phyloP scores from a whole-genome alignment of 92 coral and sea anemone species.

The Pocillopora grandis region DNA sequence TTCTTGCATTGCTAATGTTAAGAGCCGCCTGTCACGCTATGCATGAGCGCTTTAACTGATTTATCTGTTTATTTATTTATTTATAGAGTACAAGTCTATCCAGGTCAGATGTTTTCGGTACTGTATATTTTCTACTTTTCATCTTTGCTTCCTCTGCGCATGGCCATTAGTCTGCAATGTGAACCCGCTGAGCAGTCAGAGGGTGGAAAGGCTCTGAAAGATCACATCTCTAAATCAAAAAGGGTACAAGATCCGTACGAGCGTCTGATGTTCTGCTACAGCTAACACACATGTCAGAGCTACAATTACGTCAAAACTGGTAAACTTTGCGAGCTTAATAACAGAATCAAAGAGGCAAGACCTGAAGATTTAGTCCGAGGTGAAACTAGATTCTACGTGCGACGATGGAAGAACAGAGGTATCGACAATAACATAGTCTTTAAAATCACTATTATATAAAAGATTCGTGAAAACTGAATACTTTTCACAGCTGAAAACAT shows the following conservation, averaged over 20 bases:
- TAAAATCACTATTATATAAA: no score
- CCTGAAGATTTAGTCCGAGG: neutral
- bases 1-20: no score
- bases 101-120: no score
- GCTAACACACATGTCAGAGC: neutral
- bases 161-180: neutral
- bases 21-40: no score
- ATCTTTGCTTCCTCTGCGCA: neutral
- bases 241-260: neutral
- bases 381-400: neutral
- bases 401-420: neutral
- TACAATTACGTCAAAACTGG: neutral
- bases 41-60: no score
- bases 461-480: no score
- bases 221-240: neutral
- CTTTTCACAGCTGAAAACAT: no score
- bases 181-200: neutral
- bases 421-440: neutral
- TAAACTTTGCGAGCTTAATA: neutral
- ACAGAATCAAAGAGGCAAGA: constrained; percentile 2
- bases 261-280: neutral
- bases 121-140: neutral
- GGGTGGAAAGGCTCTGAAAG: neutral
- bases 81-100: no score
- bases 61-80: no score